Percentiles rank a stretch among this genome's conserved stretches.
These are phyloP conservation scores for Trichomycterus rosablanca DNA, from an alignment of 2,113 vertebrate species.

Conservation along the genomic window DNA sequence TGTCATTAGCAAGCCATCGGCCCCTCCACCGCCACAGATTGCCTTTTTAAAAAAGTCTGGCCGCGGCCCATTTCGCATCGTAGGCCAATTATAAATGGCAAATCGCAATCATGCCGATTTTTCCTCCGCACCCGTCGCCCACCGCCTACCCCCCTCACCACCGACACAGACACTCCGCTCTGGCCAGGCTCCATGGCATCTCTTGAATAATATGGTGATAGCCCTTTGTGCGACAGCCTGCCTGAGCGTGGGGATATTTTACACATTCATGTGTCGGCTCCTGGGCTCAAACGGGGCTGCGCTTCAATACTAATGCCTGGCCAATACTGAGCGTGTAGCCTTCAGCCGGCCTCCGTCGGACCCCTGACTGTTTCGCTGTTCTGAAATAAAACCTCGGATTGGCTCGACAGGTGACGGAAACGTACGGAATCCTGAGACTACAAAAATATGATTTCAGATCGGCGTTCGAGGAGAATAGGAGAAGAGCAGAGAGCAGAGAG, in stretches of 20 bases:
- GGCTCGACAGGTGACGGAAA: background rate
- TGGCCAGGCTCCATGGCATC: constrained; percentile 62
- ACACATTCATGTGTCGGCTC: constrained; percentile 45
- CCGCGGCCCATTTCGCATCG: constrained; percentile 60
- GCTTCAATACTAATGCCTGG: constrained; percentile 23
- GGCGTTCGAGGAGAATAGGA: constrained; percentile 36
- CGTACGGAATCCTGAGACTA: constrained; percentile 1
- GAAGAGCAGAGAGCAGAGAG: constrained; percentile 42
- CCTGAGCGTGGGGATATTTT: constrained; percentile 49
- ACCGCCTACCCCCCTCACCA: constrained; percentile 8
- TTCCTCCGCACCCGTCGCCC: constrained; percentile 36
- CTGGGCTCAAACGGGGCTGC: constrained; percentile 36
- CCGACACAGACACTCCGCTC: constrained; percentile 53
- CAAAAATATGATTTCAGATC: constrained; percentile 40
- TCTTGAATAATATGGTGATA: constrained; percentile 65
- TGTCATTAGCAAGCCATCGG: constrained; percentile 68
- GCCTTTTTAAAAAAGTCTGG: constrained; percentile 62
- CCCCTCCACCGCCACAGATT: constrained; percentile 67
- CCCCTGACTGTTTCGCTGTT: constrained; percentile 22
- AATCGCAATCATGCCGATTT: constrained; percentile 61
- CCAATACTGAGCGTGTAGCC: constrained; percentile 34
- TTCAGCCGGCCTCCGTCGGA: constrained; percentile 20
- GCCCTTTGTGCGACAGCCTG: constrained; percentile 61
- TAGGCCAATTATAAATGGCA: constrained; percentile 68
- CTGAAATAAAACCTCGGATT: too few relatives aligned